phyloP scores from a whole-genome alignment of 2,113 vertebrate species.

The Abramis brama region DNA sequence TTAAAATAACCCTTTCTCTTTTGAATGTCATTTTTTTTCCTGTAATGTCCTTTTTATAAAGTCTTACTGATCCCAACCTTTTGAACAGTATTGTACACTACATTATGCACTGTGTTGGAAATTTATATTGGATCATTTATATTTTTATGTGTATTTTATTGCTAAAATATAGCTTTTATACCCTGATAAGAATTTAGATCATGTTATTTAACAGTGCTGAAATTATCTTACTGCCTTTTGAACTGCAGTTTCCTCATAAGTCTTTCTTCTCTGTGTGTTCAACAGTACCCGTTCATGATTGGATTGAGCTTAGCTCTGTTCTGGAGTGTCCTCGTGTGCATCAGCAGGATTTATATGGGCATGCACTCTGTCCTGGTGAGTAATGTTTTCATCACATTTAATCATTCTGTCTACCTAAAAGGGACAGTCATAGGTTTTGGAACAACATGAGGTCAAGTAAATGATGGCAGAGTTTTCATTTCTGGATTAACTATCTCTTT shows the following conservation, averaged over 20 bases:
- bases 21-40: not conserved
- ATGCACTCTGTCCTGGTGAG: slow-evolving; percentile 99
- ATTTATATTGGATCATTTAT: not conserved
- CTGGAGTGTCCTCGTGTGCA: slow-evolving; percentile 94
- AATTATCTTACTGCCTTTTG: not conserved
- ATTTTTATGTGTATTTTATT: not conserved
- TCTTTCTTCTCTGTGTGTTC: slow-evolving; percentile 33
- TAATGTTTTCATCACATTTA: slow-evolving; percentile 12
- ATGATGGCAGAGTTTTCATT: not conserved
- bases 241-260: not conserved
- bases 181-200: not conserved
- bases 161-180: not conserved
- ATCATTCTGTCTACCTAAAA: not conserved
- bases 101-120: not conserved
- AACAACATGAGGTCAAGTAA: not conserved
- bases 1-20: not conserved
- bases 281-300: slow-evolving; percentile 87
- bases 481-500: not conserved
- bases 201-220: not conserved
- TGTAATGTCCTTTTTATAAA: not conserved
- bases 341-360: slow-evolving; percentile 98
- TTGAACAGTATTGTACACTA: not conserved
- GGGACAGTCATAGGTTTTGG: not conserved
- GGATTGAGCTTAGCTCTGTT: slow-evolving; percentile 85
- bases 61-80: not conserved